Evolutionary conservation across 2,113 vertebrate species (phyloP).

Genomic region (Cariama cristata): DNA sequence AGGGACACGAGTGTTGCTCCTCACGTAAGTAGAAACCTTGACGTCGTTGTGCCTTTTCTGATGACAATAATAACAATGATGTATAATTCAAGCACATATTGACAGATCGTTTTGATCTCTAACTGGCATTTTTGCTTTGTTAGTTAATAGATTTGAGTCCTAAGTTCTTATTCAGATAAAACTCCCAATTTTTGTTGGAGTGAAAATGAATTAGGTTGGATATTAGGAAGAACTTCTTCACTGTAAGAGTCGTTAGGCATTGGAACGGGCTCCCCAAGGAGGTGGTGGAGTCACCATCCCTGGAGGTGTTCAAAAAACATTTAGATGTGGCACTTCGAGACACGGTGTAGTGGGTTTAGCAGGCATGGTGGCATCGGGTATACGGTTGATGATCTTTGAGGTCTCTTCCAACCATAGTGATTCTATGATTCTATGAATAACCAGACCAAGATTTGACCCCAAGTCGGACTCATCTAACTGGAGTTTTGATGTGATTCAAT

Average conservation of each 20-base stretch:
- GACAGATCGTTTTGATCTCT: neutral
- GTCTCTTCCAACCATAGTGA: too few relatives aligned
- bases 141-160: neutral
- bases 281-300: too few relatives aligned
- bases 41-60: neutral
- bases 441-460: neutral
- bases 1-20: neutral
- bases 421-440: too few relatives aligned
- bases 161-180: neutral
- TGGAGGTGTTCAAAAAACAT: too few relatives aligned
- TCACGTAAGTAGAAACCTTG: accelerated
- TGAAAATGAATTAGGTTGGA: neutral
- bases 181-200: neutral
- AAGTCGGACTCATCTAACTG: neutral
- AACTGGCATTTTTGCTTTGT: neutral
- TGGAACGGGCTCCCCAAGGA: too few relatives aligned
- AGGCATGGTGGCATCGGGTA: too few relatives aligned
- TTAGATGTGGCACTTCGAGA: too few relatives aligned
- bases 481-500: neutral
- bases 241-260: too few relatives aligned
- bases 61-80: neutral
- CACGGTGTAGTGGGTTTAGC: too few relatives aligned
- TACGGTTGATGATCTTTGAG: too few relatives aligned
- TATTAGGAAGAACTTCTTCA: too few relatives aligned
- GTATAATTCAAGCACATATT: accelerated